Base-by-base conservation (phyloP, 2,797 vertebrate species). In the Anniella stebbinsi region DNA sequence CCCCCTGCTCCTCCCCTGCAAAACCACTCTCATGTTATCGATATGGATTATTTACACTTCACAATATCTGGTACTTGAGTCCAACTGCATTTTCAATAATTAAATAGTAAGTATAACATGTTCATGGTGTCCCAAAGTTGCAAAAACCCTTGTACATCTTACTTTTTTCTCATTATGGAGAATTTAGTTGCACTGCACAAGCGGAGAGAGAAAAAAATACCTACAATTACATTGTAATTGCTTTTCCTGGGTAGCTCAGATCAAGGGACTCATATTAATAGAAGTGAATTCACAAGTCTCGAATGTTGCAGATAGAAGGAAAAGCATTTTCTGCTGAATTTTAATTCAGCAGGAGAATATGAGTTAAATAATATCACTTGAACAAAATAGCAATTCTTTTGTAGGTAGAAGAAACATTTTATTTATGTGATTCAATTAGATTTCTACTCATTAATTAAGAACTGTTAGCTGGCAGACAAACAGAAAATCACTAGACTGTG, bases 151-250 rank as follows among this genome's bases (percentile, higher is more conserved):
- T 88, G 48, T 38, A 87, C 25, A 17, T 66, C 18, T 87, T 87
- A 73, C 41, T 66, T 88, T 88, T 84, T 89, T 84, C 57, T 66
- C 33, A 84, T 76, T 89, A 84, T 84, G 23, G 48, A 77, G 63
- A 23, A 77, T 84, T 67, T 66, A 84, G 72, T 51, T 76, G 23
- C 28, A 23, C 60, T 2, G 12, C 60, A 76, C 41, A 63, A 82
- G 69, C 25, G 13, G 23, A 66, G 41, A 8, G 23, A 66, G 36
- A 41, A 17, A 28, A 60, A 76, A 76, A 51, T 54, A 54, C 15
- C 38, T n/a, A 84, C 41, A 76, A 60, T 88, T 88, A 81, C 60
- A 88, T 72, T 88, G 36, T 88, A 82, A 88, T 83, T 83, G 87
- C 30, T 75, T 88, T 63, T 66, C 38, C 60, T 63, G 18, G 15